phyloP scores from a whole-genome alignment of 2,888 invertebrate genomes.

The Cyclophora albipunctata region DNA sequence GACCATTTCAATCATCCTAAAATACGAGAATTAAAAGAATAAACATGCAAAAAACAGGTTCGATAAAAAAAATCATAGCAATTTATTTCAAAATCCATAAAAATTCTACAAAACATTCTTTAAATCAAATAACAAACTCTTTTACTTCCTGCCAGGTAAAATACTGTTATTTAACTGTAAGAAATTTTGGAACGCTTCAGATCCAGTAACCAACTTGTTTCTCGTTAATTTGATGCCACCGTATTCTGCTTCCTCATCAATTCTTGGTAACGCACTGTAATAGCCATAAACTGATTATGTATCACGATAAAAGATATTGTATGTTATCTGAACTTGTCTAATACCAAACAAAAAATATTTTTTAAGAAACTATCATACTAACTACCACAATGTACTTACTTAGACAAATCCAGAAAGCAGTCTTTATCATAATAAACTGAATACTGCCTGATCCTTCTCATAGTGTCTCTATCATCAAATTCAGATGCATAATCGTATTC shows the following conservation, averaged over 20 bases:
- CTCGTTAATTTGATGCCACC: not conserved
- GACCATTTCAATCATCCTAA: too few species aligned
- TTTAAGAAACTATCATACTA: slow-evolving; percentile 7
- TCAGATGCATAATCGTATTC: slow-evolving; percentile 49
- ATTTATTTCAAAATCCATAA: too few species aligned
- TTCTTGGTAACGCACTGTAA: not conserved
- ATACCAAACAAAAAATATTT: too few species aligned
- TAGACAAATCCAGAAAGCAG: slow-evolving; percentile 49
- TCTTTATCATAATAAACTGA: slow-evolving; percentile 62
- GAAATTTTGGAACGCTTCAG: slow-evolving; percentile 51
- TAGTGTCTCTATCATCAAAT: slow-evolving; percentile 47
- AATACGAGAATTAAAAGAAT: too few species aligned
- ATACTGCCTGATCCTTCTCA: slow-evolving; percentile 56
- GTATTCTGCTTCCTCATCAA: too few species aligned
- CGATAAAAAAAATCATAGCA: too few species aligned
- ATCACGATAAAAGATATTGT: too few species aligned
- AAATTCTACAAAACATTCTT: too few species aligned
- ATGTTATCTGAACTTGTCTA: too few species aligned
- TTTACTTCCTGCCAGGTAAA: slow-evolving; percentile 6
- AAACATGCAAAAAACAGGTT: too few species aligned
- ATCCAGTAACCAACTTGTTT: slow-evolving; percentile 47
- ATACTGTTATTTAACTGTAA: slow-evolving; percentile 36
- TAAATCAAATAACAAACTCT: too few species aligned
- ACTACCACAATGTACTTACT: too few species aligned
- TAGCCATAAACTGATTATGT: not conserved